A percentile compares a stretch with the other conserved stretches of the same genome.
Conservation (phyloP, 1,140 invertebrate genomes). For the Drosophila repleta region DNA sequence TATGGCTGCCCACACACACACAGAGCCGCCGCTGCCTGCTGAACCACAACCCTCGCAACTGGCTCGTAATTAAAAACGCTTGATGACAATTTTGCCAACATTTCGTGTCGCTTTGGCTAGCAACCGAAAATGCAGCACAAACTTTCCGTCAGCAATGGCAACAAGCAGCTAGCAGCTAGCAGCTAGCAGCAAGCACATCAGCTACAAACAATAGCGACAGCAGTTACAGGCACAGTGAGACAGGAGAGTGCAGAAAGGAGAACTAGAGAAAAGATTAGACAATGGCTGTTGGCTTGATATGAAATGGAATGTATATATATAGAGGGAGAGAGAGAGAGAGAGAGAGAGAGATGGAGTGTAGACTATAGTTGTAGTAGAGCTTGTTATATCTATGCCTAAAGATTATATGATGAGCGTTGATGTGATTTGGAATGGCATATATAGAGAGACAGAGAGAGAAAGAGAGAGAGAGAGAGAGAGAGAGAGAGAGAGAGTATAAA, state of each 20-base stretch:
- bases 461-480: too few relatives aligned
- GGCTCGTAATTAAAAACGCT: conserved; percentile 78
- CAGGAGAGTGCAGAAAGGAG: neutral
- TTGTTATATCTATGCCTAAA: too few relatives aligned
- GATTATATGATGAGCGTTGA: too few relatives aligned
- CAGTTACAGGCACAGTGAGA: conserved; percentile 14
- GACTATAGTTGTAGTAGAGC: too few relatives aligned
- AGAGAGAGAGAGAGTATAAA: too few relatives aligned
- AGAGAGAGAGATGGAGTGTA: too few relatives aligned
- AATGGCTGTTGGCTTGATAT: neutral
- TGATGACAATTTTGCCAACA: conserved; percentile 78
- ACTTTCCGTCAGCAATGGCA: conserved; percentile 49
- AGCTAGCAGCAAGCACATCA: conserved; percentile 4
- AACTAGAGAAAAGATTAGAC: neutral
- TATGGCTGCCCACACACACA: conserved; percentile 67
- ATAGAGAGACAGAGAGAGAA: too few relatives aligned
- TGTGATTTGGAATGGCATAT: too few relatives aligned
- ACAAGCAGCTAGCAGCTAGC: neutral
- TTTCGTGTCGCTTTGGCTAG: conserved; percentile 42
- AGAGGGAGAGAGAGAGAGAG: too few relatives aligned
- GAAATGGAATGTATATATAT: neutral
- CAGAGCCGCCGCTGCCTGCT: too few relatives aligned
- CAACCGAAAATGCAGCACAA: conserved; percentile 59
- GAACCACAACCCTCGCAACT: conserved; percentile 35
- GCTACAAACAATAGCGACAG: conserved; percentile 4